These are phyloP conservation scores for Propsilocerus akamusi DNA, from an alignment of 1,140 invertebrate species.

Conservation along the genomic window DNA sequence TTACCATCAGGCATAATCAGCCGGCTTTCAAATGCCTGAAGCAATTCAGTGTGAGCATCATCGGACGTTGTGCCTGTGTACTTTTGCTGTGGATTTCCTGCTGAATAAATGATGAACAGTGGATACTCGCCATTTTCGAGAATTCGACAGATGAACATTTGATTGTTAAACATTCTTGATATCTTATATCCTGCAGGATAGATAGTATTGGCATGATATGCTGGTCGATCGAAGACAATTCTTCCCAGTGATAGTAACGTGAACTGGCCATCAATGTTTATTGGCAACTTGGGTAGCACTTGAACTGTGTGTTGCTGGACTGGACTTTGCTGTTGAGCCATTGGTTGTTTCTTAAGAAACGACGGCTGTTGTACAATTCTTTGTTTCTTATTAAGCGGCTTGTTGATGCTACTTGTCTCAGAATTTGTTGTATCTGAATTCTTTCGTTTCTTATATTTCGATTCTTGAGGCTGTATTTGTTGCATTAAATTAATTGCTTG, in stretches of 20 bases:
- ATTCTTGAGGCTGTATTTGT: neutral
- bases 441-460: neutral
- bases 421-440: slow-evolving; percentile 1
- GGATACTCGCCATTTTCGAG: neutral
- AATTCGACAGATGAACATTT: neutral
- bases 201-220: neutral
- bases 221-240: neutral
- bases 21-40: neutral
- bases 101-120: neutral
- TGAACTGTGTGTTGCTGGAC: too few species aligned
- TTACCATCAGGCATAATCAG: neutral
- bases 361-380: neutral
- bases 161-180: neutral
- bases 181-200: neutral
- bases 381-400: neutral
- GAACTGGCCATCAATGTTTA: neutral
- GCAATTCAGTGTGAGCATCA: neutral
- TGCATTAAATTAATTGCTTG: neutral
- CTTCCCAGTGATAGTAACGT: neutral
- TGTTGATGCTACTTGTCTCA: neutral
- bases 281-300: neutral
- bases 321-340: too few species aligned
- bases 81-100: neutral
- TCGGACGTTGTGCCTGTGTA: neutral
- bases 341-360: neutral